Evolutionary conservation across 2,113 vertebrate genomes (phyloP), one percentile per base, ranked within the genome.

Genomic region (Gasterosteus aculeatus): DNA sequence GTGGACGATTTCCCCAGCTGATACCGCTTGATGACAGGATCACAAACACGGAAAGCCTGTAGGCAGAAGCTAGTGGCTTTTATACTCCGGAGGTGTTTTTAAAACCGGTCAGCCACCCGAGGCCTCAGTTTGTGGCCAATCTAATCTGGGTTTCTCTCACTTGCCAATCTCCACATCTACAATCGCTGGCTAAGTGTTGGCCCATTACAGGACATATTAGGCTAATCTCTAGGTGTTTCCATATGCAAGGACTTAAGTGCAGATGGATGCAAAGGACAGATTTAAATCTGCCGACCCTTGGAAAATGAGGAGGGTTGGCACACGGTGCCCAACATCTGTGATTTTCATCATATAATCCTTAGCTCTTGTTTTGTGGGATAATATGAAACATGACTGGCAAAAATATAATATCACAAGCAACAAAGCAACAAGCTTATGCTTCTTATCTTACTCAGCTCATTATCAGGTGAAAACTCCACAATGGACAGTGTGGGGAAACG

Each of bases 201-300:
- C 73, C 73, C 59, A 60, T 80, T 64, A 77, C 57, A 75, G 26
- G 61, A 75, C 78, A 88, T 72, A 86, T 81, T 88, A 86, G 69
- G 85, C 85, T 90, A 91, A 91, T 91, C 87, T 88, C 82, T 81
- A 83, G 82, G 78, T 82, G 77, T 82, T 82, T 66, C 78, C 83
- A 80, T 82, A 84, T 84, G 84, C 78, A 85, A 38, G 41, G 76
- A 82, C 42, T 88, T 91, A 87, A 80, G 85, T 77, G 72, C 87
- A 87, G 80, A 87, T 33, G 61, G 72, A 79, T 81, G 42, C 56
- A 75, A 54, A 82, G 77, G 77, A 74, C 59, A 69, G 81, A 83
- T 88, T 78, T 83, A 64, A 88, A 83, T 78, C 69, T 62, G 84
- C 86, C 85, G 81, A 90, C 87, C 72, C 44, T 47, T 31, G 19